Conservation (phyloP, 64 coral and sea anemone species). For the Montipora sp. region DNA sequence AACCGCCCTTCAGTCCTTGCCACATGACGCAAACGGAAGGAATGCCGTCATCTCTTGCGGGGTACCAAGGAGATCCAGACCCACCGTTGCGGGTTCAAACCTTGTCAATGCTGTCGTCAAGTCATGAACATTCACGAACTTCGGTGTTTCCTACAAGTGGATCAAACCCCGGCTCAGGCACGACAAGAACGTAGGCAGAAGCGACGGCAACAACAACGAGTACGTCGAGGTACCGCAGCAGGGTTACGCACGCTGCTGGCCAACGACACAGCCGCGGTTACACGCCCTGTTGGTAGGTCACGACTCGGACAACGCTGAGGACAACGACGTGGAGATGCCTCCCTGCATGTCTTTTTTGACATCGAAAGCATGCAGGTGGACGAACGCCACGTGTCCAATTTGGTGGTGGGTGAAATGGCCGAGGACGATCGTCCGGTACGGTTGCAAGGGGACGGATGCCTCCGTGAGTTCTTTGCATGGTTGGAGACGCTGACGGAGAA, state of each 20-base stretch:
- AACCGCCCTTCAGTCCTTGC: too few relatives aligned
- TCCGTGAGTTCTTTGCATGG: conserved; percentile 6
- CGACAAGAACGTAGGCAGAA: too few relatives aligned
- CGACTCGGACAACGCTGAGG: neutral
- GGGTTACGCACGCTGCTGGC: too few relatives aligned
- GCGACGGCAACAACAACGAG: neutral
- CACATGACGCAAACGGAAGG: too few relatives aligned
- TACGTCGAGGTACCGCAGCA: neutral
- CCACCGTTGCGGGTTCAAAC: too few relatives aligned
- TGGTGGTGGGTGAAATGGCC: conserved; percentile 55
- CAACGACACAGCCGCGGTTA: neutral
- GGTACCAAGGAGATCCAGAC: too few relatives aligned
- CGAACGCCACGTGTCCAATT: neutral
- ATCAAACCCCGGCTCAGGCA: too few relatives aligned
- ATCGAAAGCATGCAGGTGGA: neutral
- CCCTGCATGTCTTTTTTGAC: conserved; percentile 56
- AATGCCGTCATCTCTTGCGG: too few relatives aligned
- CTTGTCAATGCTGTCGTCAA: too few relatives aligned
- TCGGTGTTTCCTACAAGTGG: too few relatives aligned
- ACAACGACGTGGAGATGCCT: neutral
- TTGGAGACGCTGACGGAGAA: conserved; percentile 9
- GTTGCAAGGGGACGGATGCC: neutral
- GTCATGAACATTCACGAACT: too few relatives aligned
- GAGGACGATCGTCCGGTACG: conserved; percentile 5
- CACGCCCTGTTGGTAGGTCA: neutral